Base-by-base conservation (phyloP, 2,797 vertebrate species). In the Sternarchorhynchus goeldii region DNA sequence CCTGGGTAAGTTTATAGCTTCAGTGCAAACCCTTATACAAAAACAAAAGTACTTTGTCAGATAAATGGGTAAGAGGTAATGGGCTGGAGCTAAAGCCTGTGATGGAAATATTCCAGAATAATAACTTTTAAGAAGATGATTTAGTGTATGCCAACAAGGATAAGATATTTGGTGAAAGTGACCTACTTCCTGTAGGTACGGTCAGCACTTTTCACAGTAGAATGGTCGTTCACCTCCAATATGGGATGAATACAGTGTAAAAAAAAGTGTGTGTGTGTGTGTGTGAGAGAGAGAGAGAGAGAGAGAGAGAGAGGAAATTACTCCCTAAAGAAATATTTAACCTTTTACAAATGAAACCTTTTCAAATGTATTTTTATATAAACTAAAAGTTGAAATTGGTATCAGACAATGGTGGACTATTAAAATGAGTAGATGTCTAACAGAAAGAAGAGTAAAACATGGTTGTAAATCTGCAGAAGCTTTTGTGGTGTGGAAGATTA, bases 81-180 rank as follows among this genome's bases (percentile, higher is more conserved):
- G 77, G 80, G 25, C 77, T 76, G 68, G 64, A 75, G 73, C 64
- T 74, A 25, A 25, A 63, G 58, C 64, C 60, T 73, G 63, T 76
- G 77, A 83, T 83, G 75, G 71, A 82, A 81, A 86, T 83, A 80
- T 83, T 82, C 79, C 79, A 77, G 75, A 81, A 80, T 73, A 82
- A 80, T 85, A 67, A 74, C 78, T 82, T 79, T 82, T 85, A 82
- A 72, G 69, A 59, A 64, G 55, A 84, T 78, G 78, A 79, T 82
- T 85, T 83, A 83, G 80, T 69, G 65, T 63, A 74, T 77, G 73
- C 69, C 76, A 76, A 78, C 75, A 82, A 75, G 73, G 74, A 80
- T 76, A 68, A 71, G 65, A 79, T 79, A 71, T 77, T 82, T 55
- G 50, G 29, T 67, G 68, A 81, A 80, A 75, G 67, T 21, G 36